Evolutionary conservation across 2,888 invertebrate genomes (phyloP), one percentile per base, ranked within the genome.

Genomic region (Diarsia mendica): DNA sequence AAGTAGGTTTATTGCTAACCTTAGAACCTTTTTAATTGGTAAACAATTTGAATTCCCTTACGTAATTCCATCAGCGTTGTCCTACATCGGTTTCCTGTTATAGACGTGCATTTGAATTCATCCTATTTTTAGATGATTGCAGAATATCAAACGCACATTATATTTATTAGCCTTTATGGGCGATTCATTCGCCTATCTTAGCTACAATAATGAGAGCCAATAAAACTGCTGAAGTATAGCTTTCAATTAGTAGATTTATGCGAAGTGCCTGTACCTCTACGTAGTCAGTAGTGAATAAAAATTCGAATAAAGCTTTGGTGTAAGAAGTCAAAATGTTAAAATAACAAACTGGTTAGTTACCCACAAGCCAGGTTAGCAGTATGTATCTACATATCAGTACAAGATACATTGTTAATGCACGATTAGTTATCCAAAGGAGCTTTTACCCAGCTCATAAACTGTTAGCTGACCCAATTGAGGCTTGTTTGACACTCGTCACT

Each of bases 371-470:
- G 67, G 73, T 78, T 67, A 85, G 71, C 79, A 76, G 75, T 79
- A 69, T 55, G 49, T 77, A 58, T 39, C 48, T 77, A 60, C 58
- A 33, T 77, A 73, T 82, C 72, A 60, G 77, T 75, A 84, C 60
- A 83, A 72, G 79, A 83, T 72, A 83, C 71, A 77, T 79, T 76
- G 80, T 78, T 76, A 70, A 79, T 84, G 69, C 76, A 83, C 75
- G 84, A 86, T 85, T 79, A 84, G 80, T 83, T 92, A 93, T 93
- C 92, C 89, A 84, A 91, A 93, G 91, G 91, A 93, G 94, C 93
- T 95, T 95, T 95, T 94, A 94, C 94, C 94, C 91, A 90, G 85
- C 90, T 93, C 93, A 94, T 94, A 94, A 94, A 95, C 95, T 92
- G 95, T 95, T 94, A 93, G 82, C 85, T 90, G 94, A 90, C 95